Evolutionary conservation across 92 coral and sea anemone genomes (phyloP), one percentile per base, ranked within the genome.

Genomic region (Nematostella vectensis): DNA sequence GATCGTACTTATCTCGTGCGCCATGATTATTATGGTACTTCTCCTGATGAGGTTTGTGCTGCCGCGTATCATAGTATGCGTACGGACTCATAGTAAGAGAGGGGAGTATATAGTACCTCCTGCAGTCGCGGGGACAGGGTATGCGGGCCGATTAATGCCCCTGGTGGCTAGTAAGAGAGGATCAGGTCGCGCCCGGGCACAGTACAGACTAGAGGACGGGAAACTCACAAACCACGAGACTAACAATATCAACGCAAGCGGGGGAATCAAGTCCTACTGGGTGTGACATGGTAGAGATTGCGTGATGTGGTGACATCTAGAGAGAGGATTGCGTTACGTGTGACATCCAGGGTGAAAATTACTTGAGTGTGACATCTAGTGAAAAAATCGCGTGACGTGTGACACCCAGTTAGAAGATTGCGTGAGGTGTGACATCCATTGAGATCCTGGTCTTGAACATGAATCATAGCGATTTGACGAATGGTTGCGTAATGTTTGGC

Each of bases 91-190:
- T 25, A 85, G 94, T 27, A 85, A 85, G 76, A 66, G 88, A 48
- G 88, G 94, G 9, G 94, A 85, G 51, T 85, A 85, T 62, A 72
- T 85, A 2, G 94, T 85, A 3, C 94, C 94, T 55, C 83, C 83
- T 3, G 54, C 70, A 2, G 80, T 78, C 0, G 54, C 83, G 11
- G 54, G 64, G n/a, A 67, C 75, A 26, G 94, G 88, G 3, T 80
- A 85, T 60, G 72, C 80, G 3, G 94, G 75, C 8, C 70, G 94
- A 19, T 64, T 85, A 16, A 63, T 85, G 60, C 88, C 88, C 19
- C 67, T 75, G 10, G 80, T 85, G 51, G 23, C 81, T 23, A 48
- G 71, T 17, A 72, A 60, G 30, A 27, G 65, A 31, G 44, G 79
- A 11, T 79, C 76, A 4, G 69, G 60, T 27, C 58, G 70, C 27